These are phyloP conservation scores for Leuciscus idus DNA, from an alignment of 2,113 vertebrate genomes.

Conservation along the genomic window DNA sequence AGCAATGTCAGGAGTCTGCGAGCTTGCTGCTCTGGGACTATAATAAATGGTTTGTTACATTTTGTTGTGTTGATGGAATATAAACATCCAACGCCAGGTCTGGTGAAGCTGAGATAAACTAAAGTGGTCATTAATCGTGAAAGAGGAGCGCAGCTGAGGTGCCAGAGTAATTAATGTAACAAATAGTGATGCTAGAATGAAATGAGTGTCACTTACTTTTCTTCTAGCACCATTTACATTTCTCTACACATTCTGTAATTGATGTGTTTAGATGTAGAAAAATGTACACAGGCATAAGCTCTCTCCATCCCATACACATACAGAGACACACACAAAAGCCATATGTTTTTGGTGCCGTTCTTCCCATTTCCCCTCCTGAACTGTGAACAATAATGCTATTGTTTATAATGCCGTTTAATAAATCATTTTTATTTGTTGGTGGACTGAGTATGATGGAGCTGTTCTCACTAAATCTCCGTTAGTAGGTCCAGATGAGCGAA, in stretches of 20 bases:
- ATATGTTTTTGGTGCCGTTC: conserved; percentile 36
- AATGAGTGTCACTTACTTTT: conserved; percentile 34
- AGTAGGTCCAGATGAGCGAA: conserved; percentile 62
- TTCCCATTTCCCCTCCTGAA: neutral
- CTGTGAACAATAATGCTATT: conserved; percentile 36
- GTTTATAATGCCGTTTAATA: conserved; percentile 51
- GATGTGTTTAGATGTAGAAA: conserved; percentile 48
- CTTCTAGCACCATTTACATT: conserved; percentile 65
- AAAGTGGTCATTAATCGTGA: conserved; percentile 67
- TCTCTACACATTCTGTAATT: conserved; percentile 16
- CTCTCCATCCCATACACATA: neutral
- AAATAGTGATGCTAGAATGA: conserved; percentile 56
- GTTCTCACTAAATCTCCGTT: conserved; percentile 25
- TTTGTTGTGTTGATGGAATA: conserved; percentile 55
- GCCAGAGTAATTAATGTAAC: conserved; percentile 49
- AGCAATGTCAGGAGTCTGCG: conserved; percentile 25
- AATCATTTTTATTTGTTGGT: conserved; percentile 46
- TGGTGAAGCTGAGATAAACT: conserved; percentile 46
- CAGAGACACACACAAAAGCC: conserved; percentile 14
- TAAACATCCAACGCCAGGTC: conserved; percentile 50
- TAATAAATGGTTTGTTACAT: conserved; percentile 56
- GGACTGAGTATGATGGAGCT: conserved; percentile 38
- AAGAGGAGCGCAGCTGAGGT: conserved; percentile 36
- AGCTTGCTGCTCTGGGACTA: conserved; percentile 21
- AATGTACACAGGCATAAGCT: conserved; percentile 39